phyloP scores from a whole-genome alignment of 2,797 vertebrate genomes.

The Cirrhinus molitorella region DNA sequence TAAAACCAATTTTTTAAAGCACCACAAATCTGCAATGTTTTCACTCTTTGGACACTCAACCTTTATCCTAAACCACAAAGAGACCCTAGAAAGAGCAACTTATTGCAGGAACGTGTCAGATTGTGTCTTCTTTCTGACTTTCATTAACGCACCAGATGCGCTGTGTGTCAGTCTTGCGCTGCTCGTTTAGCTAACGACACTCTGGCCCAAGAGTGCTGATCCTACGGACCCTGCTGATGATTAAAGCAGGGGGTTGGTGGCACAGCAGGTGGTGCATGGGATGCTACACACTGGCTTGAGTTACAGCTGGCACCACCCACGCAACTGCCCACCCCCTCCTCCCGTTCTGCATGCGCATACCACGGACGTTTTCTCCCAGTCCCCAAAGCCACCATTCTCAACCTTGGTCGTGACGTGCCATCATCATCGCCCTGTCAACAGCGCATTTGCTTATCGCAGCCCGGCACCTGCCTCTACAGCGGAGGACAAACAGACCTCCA shows the following conservation, averaged over 20 bases:
- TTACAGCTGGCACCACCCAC: slow-evolving; percentile 51
- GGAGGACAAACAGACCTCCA: slow-evolving; percentile 27
- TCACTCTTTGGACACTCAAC: not conserved
- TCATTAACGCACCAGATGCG: slow-evolving; percentile 29
- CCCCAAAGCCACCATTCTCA: not conserved
- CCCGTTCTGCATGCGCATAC: not conserved
- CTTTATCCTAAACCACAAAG: not conserved
- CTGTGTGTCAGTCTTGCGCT: not conserved
- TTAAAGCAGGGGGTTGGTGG: slow-evolving; percentile 37
- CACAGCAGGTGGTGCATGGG: slow-evolving; percentile 55
- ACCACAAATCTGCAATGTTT: not conserved
- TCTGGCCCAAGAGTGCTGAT: slow-evolving; percentile 14
- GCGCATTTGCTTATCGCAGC: slow-evolving; percentile 24
- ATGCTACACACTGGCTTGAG: slow-evolving; percentile 49
- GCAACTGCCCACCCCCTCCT: not conserved
- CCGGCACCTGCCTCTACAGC: not conserved
- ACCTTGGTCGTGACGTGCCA: slow-evolving; percentile 47
- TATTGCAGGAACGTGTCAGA: not conserved
- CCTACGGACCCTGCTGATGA: not conserved
- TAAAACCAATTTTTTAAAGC: not conserved
- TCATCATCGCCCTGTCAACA: slow-evolving; percentile 7
- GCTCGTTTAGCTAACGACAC: slow-evolving; percentile 23
- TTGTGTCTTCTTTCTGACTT: slow-evolving; percentile 10
- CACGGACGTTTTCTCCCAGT: not conserved
- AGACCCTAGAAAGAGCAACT: not conserved